Conservation (phyloP, 2,888 invertebrate species). For the Drosophila suboccidentalis region DNA sequence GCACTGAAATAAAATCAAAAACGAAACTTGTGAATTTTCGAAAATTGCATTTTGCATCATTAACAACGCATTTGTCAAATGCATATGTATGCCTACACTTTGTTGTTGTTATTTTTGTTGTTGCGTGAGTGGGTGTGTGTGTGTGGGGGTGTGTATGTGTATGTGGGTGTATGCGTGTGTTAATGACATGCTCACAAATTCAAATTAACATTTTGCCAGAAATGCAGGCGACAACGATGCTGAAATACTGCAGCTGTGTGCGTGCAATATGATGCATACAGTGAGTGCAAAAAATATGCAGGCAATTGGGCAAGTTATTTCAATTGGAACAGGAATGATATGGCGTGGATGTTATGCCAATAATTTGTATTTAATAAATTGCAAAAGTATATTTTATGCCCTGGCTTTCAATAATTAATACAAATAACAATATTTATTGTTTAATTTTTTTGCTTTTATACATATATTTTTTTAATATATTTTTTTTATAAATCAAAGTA, state of each 20-base stretch:
- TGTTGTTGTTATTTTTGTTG: conserved; percentile 30
- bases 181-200: conserved; percentile 83
- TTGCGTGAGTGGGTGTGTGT: conserved; percentile 30
- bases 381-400: neutral
- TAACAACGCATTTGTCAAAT: conserved; percentile 81
- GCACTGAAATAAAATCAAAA: conserved; percentile 53
- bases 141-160: conserved; percentile 15
- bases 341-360: no score
- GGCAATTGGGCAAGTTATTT: neutral
- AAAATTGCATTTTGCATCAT: conserved; percentile 81
- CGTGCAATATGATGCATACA: conserved; percentile 62
- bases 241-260: conserved; percentile 44
- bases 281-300: conserved; percentile 32
- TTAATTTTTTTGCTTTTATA: neutral
- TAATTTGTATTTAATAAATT: neutral
- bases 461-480: neutral
- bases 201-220: conserved; percentile 82
- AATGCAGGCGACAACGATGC: conserved; percentile 67
- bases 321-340: neutral
- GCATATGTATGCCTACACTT: conserved; percentile 53
- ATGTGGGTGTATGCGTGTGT: conserved; percentile 63
- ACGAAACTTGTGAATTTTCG: conserved; percentile 72
- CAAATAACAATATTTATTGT: neutral
- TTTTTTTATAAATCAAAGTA: neutral
- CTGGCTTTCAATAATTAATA: neutral